phyloP scores from a whole-genome alignment of 1,140 invertebrate species.

The Temnothorax nylanderi region DNA sequence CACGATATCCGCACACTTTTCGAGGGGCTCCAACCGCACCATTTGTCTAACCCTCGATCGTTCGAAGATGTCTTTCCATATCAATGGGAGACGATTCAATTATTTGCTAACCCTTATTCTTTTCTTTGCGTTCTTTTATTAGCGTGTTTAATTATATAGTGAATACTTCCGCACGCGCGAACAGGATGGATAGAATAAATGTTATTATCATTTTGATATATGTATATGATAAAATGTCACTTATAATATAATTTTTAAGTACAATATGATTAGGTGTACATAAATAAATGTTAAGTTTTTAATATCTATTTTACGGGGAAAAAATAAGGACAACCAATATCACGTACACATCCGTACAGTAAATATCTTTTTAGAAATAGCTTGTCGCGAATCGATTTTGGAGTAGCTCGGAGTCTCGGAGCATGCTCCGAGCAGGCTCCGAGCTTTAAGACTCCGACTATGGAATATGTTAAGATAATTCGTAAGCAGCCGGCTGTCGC shows the following conservation, averaged over 20 bases:
- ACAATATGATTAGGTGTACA: neutral
- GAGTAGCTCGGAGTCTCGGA: neutral
- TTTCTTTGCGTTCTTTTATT: neutral
- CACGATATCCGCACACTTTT: slow-evolving; percentile 19
- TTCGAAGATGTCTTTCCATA: slow-evolving; percentile 12
- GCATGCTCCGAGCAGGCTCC: neutral
- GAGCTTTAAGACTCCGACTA: neutral
- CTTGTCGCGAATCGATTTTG: neutral
- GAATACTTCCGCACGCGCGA: neutral
- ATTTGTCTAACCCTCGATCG: slow-evolving; percentile 36
- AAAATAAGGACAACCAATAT: neutral
- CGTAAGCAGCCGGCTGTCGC: slow-evolving; percentile 9
- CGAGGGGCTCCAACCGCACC: slow-evolving; percentile 1
- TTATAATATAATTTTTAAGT: neutral
- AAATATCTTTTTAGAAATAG: neutral
- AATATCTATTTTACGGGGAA: neutral
- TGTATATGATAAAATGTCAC: neutral
- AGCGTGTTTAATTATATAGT: neutral
- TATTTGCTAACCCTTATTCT: slow-evolving; percentile 4
- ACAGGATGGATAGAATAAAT: neutral
- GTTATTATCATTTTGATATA: neutral
- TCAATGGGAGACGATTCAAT: slow-evolving; percentile 27
- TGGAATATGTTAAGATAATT: neutral
- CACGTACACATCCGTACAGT: neutral
- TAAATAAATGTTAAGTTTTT: neutral